Evolutionary conservation across 2,888 invertebrate species (phyloP).

Genomic region (Acanthosepion esculentum): DNA sequence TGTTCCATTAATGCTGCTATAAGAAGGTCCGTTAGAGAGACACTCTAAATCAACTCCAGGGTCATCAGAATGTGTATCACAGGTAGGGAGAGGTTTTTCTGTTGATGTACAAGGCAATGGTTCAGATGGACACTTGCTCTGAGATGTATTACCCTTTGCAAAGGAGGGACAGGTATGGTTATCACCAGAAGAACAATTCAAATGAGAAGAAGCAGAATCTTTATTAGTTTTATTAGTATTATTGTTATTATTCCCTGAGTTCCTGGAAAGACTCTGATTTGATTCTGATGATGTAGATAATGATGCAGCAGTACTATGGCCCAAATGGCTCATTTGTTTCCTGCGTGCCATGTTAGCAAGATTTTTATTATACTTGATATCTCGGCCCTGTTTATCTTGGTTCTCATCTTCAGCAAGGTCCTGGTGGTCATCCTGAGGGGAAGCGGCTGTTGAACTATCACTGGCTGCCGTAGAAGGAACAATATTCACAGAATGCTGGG

Average conservation of each 20-base stretch:
- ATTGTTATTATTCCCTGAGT: neutral
- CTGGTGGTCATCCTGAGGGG: neutral
- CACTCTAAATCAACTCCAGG: neutral
- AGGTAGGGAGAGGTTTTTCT: conserved; percentile 8
- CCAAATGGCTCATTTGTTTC: neutral
- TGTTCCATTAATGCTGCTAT: neutral
- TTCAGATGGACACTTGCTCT: neutral
- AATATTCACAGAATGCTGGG: neutral
- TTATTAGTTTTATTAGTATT: neutral
- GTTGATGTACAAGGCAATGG: conserved; percentile 42
- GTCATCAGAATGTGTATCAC: conserved; percentile 35
- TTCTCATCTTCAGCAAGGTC: neutral
- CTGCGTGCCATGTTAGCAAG: neutral
- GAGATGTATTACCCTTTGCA: neutral
- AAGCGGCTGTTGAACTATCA: neutral
- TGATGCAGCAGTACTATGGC: neutral
- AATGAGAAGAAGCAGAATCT: neutral
- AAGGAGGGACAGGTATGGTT: neutral
- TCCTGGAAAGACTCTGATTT: neutral
- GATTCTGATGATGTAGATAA: neutral
- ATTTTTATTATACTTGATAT: conserved; percentile 2
- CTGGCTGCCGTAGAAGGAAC: neutral
- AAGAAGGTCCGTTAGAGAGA: neutral
- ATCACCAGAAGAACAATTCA: neutral
- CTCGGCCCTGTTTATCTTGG: neutral